Evolutionary conservation across 2,113 vertebrate genomes (phyloP), one percentile per base, ranked within the genome.

Genomic region (Columba janthina): DNA sequence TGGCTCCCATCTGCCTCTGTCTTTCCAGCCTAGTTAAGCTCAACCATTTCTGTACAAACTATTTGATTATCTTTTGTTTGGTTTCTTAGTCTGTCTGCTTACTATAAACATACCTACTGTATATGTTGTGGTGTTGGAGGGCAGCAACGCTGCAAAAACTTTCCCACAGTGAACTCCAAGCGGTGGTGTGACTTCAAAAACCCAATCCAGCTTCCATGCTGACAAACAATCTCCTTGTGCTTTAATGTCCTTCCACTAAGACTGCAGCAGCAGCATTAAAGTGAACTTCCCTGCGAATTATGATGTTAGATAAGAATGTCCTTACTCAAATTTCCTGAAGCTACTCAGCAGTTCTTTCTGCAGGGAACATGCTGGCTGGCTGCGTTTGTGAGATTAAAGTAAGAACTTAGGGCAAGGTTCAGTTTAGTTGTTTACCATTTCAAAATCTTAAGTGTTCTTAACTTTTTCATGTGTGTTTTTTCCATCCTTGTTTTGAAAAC

Each of bases 261-360:
- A 65, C 76, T 96, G 93, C 96, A 94, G 73, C 82, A 96, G 93
- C 92, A 94, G 92, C 96, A 19, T 94, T 95, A 64, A 91, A 95
- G 92, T 94, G 90, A 96, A 94, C 89, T 95, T 97, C 88, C 88
- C 95, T 96, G 20, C 88, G 48, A 97, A 90, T 96, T 67, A 94
- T 95, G 89, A 93, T 97, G 95, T 84, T 96, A 95, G 97, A 97
- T 96, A 96, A 97, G 95, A 97, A 95, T 95, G 94, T 93, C 88
- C 92, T 93, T 97, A 94, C 95, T 97, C 89, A 93, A 95, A 96
- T 97, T 97, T 97, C 93, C 94, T 97, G 91, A 90, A 97, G 96
- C 95, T 95, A 91, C 95, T 97, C 94, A 97, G 96, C 96, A 95
- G 93, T 95, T 95, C 91, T 95, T 96, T 97, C 97, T 93, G 93